Evolutionary conservation across 1,140 invertebrate species (phyloP).

Genomic region (Chionoecetes opilio): DNA sequence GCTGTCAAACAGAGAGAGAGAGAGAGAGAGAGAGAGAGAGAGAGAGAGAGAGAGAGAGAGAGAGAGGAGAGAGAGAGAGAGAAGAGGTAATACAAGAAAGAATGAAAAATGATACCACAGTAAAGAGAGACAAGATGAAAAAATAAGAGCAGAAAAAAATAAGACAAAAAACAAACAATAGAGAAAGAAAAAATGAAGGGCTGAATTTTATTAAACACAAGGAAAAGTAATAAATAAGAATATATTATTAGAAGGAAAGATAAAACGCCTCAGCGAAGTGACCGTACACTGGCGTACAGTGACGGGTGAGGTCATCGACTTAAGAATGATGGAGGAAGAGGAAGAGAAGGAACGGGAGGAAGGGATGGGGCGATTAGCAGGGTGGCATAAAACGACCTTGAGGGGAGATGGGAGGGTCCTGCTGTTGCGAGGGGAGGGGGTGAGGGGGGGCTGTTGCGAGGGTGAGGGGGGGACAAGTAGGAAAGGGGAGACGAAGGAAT

Average conservation of each 20-base stretch:
- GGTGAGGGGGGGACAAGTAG: not conserved
- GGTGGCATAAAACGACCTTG: not conserved
- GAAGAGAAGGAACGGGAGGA: not conserved
- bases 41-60: not conserved
- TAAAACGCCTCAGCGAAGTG: not conserved
- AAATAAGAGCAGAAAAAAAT: too few relatives aligned
- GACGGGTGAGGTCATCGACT: conserved; percentile 24
- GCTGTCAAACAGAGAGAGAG: too few relatives aligned
- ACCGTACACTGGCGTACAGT: not conserved
- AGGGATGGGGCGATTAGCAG: not conserved
- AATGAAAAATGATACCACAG: not conserved
- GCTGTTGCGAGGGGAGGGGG: not conserved
- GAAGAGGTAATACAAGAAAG: not conserved
- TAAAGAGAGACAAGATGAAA: too few relatives aligned
- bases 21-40: not conserved
- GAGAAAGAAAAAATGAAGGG: too few relatives aligned
- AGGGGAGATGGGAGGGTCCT: not conserved
- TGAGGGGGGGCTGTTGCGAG: not conserved
- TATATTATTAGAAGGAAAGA: too few relatives aligned
- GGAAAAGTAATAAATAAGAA: not conserved
- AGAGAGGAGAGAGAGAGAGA: not conserved
- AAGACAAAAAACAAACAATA: too few relatives aligned
- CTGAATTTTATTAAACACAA: too few relatives aligned
- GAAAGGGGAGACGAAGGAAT: not conserved
- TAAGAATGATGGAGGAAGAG: not conserved